Evolutionary conservation across 2,888 invertebrate genomes (phyloP).

Genomic region (Lasioglossum zephyrum): DNA sequence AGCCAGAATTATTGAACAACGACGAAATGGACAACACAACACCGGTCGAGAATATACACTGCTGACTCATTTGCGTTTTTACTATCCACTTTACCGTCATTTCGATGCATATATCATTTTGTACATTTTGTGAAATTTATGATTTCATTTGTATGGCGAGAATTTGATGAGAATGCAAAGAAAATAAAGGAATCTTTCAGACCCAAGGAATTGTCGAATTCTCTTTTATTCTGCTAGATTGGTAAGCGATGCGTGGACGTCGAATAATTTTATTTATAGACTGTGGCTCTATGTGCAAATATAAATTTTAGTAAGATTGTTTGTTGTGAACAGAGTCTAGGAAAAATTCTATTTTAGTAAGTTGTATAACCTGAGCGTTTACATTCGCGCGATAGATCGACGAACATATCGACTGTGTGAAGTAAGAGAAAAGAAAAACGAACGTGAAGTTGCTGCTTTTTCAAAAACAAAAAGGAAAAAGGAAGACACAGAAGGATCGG

Average conservation of each 20-base stretch:
- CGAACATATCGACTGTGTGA: neutral
- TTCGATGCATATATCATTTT: neutral
- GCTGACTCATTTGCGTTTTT: neutral
- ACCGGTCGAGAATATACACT: neutral
- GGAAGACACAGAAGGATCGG: conserved; percentile 21
- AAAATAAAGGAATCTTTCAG: neutral
- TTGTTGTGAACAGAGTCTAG: neutral
- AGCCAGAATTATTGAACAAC: neutral
- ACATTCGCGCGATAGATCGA: neutral
- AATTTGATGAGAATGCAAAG: neutral
- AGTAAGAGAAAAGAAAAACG: neutral
- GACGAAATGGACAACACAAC: neutral
- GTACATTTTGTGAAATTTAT: conserved; percentile 21
- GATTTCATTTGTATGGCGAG: neutral
- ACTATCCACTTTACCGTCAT: neutral
- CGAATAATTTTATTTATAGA: neutral
- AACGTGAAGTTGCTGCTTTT: conserved; percentile 24
- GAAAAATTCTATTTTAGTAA: neutral
- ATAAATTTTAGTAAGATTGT: neutral
- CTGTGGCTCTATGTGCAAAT: neutral
- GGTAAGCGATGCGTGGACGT: neutral
- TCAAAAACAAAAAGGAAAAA: neutral
- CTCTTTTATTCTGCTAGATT: neutral
- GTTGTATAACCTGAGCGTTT: neutral
- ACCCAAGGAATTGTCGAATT: neutral